A percentile compares a stretch with the other conserved stretches of the same genome.
phyloP scores from a whole-genome alignment of 2,113 vertebrate genomes.

The Menura novaehollandiae region DNA sequence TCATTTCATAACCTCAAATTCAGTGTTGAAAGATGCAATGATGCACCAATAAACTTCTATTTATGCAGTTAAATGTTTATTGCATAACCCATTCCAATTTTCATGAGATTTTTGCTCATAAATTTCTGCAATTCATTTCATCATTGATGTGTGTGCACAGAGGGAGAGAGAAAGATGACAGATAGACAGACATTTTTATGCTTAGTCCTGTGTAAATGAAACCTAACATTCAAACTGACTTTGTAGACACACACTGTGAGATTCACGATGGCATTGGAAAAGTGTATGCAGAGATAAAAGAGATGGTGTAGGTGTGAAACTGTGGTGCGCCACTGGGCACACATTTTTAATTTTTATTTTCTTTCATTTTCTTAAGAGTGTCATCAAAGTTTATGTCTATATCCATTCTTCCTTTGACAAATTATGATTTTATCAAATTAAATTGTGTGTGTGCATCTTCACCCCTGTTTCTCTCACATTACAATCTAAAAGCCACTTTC shows the following conservation, averaged over 20 bases:
- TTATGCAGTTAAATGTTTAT: conserved; percentile 38
- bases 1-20: conserved; percentile 24
- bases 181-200: conserved; percentile 11
- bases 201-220: background rate
- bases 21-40: background rate
- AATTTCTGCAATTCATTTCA: conserved; percentile 36
- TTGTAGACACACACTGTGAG: background rate
- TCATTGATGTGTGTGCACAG: background rate
- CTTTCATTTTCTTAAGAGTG: background rate
- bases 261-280: background rate
- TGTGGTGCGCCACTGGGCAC: background rate
- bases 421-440: background rate
- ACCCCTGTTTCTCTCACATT: background rate
- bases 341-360: background rate
- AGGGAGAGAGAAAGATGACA: conserved; percentile 8
- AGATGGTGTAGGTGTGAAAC: background rate
- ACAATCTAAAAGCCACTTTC: background rate
- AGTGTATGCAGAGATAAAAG: background rate
- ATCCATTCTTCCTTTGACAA: background rate
- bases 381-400: background rate
- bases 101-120: conserved; percentile 25
- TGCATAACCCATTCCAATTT: conserved; percentile 15
- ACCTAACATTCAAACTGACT: background rate
- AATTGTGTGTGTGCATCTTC: background rate
- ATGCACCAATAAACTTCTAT: conserved; percentile 40